Percentiles rank a stretch among this genome's conserved stretches.
These are phyloP conservation scores for Bombus pyrosoma DNA, from an alignment of 1,140 invertebrate species.

Conservation along the genomic window DNA sequence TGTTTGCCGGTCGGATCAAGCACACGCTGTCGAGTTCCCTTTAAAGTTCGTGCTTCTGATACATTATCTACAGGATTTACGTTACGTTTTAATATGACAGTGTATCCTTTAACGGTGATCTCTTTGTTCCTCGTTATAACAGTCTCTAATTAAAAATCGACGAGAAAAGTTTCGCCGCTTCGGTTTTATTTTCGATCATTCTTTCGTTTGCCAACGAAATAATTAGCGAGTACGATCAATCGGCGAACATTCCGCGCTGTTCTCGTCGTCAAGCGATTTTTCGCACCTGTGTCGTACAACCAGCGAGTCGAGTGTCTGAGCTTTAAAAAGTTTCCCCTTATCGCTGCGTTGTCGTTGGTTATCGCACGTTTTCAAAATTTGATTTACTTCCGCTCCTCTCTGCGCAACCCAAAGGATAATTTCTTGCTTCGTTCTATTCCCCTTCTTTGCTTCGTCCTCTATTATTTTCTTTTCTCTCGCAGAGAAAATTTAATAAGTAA, in stretches of 20 bases:
- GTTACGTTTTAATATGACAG: not conserved
- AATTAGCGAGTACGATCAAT: slow-evolving; percentile 5
- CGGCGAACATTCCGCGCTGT: too few species aligned
- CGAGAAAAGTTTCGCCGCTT: not conserved
- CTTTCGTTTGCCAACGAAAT: not conserved
- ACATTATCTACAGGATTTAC: slow-evolving; percentile 4
- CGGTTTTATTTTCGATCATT: not conserved
- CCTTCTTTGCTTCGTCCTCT: not conserved
- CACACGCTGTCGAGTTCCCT: not conserved
- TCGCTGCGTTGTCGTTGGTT: not conserved
- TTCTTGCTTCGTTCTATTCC: not conserved
- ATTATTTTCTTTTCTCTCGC: not conserved
- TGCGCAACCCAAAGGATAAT: not conserved
- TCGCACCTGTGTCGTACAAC: too few species aligned
- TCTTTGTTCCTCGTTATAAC: slow-evolving; percentile 6
- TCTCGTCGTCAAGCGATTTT: not conserved
- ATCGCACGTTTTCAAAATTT: not conserved
- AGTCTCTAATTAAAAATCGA: not conserved
- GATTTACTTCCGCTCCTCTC: not conserved
- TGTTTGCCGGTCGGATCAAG: not conserved
- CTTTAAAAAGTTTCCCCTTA: not conserved
- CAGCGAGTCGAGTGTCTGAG: too few species aligned
- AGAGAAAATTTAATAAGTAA: not conserved
- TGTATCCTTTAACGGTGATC: not conserved
- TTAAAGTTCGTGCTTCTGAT: slow-evolving; percentile 2